Evolutionary conservation across 2,797 vertebrate species (phyloP).

Genomic region (Choloepus didactylus): DNA sequence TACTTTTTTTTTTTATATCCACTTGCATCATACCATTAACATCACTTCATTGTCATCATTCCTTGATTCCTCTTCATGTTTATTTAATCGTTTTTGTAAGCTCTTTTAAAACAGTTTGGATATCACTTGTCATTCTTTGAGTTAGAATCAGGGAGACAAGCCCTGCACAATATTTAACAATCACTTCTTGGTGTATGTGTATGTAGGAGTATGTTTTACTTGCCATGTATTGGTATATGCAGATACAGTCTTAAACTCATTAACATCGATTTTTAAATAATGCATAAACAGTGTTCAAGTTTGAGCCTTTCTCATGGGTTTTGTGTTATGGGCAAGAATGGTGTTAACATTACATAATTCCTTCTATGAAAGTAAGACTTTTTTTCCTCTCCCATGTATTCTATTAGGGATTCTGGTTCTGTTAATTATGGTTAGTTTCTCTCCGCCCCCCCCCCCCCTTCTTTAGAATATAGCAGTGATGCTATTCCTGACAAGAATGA

Average conservation of each 20-base stretch:
- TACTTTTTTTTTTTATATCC: constrained; percentile 26
- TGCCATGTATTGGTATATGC: constrained; percentile 54
- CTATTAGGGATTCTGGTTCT: constrained; percentile 84
- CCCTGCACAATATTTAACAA: neutral
- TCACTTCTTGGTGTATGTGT: constrained; percentile 57
- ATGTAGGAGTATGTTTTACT: neutral
- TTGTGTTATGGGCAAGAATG: constrained; percentile 82
- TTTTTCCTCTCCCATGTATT: constrained; percentile 73
- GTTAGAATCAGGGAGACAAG: constrained; percentile 67
- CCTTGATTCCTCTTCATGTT: neutral
- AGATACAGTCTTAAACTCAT: constrained; percentile 61
- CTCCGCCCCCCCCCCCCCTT: neutral
- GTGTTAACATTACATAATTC: constrained; percentile 88
- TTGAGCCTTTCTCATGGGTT: constrained; percentile 85
- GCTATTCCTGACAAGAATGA: constrained; percentile 88
- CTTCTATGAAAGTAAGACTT: constrained; percentile 86
- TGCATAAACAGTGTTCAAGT: constrained; percentile 76
- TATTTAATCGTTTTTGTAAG: neutral
- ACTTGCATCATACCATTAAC: constrained; percentile 31
- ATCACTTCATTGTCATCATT: neutral
- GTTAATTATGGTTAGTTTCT: constrained; percentile 72
- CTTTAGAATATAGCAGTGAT: constrained; percentile 84
- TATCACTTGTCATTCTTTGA: constrained; percentile 73
- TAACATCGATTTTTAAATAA: constrained; percentile 64
- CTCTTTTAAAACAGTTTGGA: constrained; percentile 51